Base-by-base conservation (phyloP, 2,113 vertebrate genomes). In the Ammospiza nelsoni region DNA sequence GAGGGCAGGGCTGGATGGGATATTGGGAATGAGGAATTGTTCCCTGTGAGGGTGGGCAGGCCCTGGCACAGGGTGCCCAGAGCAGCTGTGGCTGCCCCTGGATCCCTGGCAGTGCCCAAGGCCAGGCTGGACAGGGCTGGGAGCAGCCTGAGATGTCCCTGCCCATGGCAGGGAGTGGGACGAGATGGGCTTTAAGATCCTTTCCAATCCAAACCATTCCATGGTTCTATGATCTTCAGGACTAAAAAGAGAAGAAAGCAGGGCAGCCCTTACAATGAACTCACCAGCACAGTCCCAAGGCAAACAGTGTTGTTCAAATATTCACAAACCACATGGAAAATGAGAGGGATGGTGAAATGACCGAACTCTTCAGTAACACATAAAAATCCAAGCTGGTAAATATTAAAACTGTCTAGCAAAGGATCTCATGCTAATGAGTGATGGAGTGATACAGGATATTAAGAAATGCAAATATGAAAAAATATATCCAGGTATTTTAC, bases 31-130 rank as follows among this genome's bases (percentile, higher is more conserved):
- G 6, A 6, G 43, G 29, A 58, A 58, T 35, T 35, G 20, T 17
- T 43, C 52, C 35, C 24, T 75, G 52, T 0, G 4, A 29, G 35
- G 25, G 61, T 21, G 71, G 43, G 4, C 0, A 75, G 24, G 29
- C 24, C 41, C 43, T 49, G 51, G 51, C 71, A 57, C 71, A 66
- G 51, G 28, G 29, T 66, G 71, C 43, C 15, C 51, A 66, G 29
- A 66, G 51, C 0, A 75, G 61, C 71, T 35, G 61, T 1, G 71
- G 61, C 51, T 75, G 61, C 43, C 43, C 52, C 43, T 84, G 71
- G 51, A 76, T 43, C 52, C 52, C 71, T 51, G 62, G 35, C 1
- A 76, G 62, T 51, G 43, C 0, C 83, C 62, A 58, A 58, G 62
- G 25, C 31, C 62, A 67, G 72, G 25, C 2, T 76, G 72, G 35